phyloP scores from a whole-genome alignment of 23 tunicate genomes.

The Corella eumyota region DNA sequence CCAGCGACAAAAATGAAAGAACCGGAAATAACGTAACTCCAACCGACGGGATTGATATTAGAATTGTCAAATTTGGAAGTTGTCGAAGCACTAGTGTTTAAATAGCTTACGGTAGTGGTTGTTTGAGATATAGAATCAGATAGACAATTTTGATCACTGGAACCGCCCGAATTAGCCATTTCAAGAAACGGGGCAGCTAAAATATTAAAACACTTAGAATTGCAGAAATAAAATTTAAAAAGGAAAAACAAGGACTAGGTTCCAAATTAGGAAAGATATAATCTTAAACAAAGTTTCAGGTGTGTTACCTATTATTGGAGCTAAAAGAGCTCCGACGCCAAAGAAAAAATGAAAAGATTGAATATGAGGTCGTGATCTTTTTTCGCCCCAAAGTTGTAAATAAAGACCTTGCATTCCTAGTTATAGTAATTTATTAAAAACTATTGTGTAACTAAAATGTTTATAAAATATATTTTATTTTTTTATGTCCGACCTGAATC shows the following conservation, averaged over 20 bases:
- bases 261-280: background rate
- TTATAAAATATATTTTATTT: background rate
- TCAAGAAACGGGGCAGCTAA: slow-evolving; percentile 74
- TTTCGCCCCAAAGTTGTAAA: slow-evolving; percentile 87
- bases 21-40: slow-evolving; percentile 90
- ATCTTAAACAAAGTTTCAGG: too few relatives aligned
- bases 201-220: background rate
- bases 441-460: background rate
- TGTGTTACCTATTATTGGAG: slow-evolving; percentile 77
- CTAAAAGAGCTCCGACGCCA: slow-evolving; percentile 82
- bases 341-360: slow-evolving; percentile 79
- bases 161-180: slow-evolving; percentile 72
- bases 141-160: too few relatives aligned
- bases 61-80: too few relatives aligned
- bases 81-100: too few relatives aligned
- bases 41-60: slow-evolving; percentile 63
- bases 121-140: too few relatives aligned
- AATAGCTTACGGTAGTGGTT: too few relatives aligned
- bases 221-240: background rate
- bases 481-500: slow-evolving; percentile 47
- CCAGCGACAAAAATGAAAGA: slow-evolving; percentile 29
- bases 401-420: slow-evolving; percentile 51
- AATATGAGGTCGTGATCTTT: slow-evolving; percentile 63
- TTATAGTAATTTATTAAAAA: background rate
- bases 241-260: background rate